phyloP scores from a whole-genome alignment of 2,888 invertebrate genomes.

The Monopis laevigella region DNA sequence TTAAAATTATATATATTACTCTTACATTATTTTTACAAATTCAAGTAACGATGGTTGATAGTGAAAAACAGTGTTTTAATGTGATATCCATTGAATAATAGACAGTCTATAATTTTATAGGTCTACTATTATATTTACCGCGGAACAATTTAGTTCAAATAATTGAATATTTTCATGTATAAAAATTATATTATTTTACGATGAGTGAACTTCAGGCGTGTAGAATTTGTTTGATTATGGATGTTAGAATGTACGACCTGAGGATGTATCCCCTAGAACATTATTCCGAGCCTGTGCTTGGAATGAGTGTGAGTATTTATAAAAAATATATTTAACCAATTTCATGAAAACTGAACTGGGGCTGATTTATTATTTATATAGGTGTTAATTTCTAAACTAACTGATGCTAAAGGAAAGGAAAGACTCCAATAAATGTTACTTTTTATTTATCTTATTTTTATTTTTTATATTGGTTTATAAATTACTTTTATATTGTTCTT shows the following conservation, averaged over 20 bases:
- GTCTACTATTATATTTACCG: slow-evolving; percentile 28
- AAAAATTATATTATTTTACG: background rate
- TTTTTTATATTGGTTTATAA: too few relatives aligned
- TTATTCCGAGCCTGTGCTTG: slow-evolving; percentile 37
- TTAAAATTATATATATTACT: too few relatives aligned
- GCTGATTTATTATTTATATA: background rate
- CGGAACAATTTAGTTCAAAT: too few relatives aligned
- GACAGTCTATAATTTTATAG: slow-evolving; percentile 54
- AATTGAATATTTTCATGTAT: too few relatives aligned
- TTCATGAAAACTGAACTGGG: background rate
- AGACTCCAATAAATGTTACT: too few relatives aligned
- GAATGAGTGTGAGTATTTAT: slow-evolving; percentile 34
- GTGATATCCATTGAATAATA: too few relatives aligned
- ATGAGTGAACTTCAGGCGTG: slow-evolving; percentile 47
- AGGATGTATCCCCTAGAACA: slow-evolving; percentile 32
- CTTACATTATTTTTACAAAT: too few relatives aligned
- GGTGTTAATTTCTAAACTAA: background rate
- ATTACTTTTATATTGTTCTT: too few relatives aligned
- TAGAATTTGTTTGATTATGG: slow-evolving; percentile 41
- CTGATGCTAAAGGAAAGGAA: too few relatives aligned
- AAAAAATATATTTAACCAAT: background rate
- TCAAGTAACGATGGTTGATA: too few relatives aligned
- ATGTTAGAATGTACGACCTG: slow-evolving; percentile 40
- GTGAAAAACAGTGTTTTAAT: too few relatives aligned
- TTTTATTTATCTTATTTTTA: too few relatives aligned